Percentiles rank a stretch among this genome's conserved stretches.
phyloP scores from a whole-genome alignment of 2,888 invertebrate genomes.

The Latrodectus elegans region DNA sequence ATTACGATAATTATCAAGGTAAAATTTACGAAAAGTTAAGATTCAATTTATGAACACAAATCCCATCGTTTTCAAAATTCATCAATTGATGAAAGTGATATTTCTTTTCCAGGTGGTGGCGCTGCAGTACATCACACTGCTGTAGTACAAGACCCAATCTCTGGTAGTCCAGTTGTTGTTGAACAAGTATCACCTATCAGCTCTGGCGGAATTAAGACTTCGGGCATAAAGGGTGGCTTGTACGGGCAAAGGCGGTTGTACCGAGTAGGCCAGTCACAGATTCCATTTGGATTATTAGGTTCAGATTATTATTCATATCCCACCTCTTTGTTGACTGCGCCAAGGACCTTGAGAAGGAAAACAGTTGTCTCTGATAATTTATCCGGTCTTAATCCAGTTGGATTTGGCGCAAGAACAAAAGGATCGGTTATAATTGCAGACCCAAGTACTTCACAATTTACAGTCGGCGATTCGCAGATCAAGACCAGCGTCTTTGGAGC shows the following conservation, averaged over 20 bases:
- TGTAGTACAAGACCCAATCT: slow-evolving; percentile 40
- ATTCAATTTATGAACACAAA: too few relatives aligned
- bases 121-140: slow-evolving; percentile 39
- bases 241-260: slow-evolving; percentile 33
- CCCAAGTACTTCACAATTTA: slow-evolving; percentile 27
- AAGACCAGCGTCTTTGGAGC: slow-evolving; percentile 35
- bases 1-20: too few relatives aligned
- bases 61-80: too few relatives aligned
- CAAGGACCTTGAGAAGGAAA: slow-evolving; percentile 33
- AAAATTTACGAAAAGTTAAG: neutral
- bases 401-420: neutral
- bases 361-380: slow-evolving; percentile 24
- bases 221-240: slow-evolving; percentile 26
- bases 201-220: slow-evolving; percentile 20
- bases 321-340: slow-evolving; percentile 26
- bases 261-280: slow-evolving; percentile 29
- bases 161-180: slow-evolving; percentile 24
- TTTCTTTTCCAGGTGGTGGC: neutral
- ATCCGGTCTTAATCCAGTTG: slow-evolving; percentile 45
- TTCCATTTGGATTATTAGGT: slow-evolving; percentile 47
- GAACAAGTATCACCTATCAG: slow-evolving; percentile 16
- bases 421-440: slow-evolving; percentile 24
- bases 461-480: slow-evolving; percentile 34
- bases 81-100: too few relatives aligned
- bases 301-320: slow-evolving; percentile 55